These are phyloP conservation scores for Melanotaenia pygmaea DNA, from an alignment of 2,797 vertebrate genomes.

Conservation along the genomic window DNA sequence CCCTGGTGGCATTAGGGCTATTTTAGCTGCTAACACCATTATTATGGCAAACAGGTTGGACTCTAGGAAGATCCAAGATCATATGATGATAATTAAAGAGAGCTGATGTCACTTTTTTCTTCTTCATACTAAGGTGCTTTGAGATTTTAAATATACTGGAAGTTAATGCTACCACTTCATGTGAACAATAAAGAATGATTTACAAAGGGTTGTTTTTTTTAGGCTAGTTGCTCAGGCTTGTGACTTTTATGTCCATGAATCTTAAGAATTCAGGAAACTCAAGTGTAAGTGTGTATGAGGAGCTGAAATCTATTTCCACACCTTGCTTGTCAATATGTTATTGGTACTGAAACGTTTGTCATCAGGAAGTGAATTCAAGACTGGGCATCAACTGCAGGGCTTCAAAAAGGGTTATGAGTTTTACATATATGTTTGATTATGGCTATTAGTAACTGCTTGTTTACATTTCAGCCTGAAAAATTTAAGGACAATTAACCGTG, in stretches of 20 bases:
- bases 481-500: too few species aligned
- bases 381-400: too few species aligned
- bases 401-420: too few species aligned
- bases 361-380: too few species aligned
- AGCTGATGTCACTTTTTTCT: slow-evolving; percentile 19
- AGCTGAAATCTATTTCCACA: background rate
- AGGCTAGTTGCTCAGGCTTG: background rate
- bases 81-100: background rate
- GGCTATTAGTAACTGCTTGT: too few species aligned
- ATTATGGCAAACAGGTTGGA: slow-evolving; percentile 11
- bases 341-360: too few species aligned
- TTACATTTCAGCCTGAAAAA: too few species aligned
- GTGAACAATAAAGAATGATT: slow-evolving; percentile 49
- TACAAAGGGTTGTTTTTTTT: background rate
- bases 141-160: background rate
- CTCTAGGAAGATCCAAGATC: background rate
- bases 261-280: background rate
- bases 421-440: too few species aligned
- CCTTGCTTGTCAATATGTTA: too few species aligned
- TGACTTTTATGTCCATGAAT: background rate
- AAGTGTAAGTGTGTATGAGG: background rate
- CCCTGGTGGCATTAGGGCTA: background rate
- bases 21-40: slow-evolving; percentile 27
- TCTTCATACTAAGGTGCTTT: slow-evolving; percentile 26
- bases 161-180: slow-evolving; percentile 4